These are phyloP conservation scores for Argyresthia goedartella DNA, from an alignment of 2,888 invertebrate genomes.

Conservation along the genomic window DNA sequence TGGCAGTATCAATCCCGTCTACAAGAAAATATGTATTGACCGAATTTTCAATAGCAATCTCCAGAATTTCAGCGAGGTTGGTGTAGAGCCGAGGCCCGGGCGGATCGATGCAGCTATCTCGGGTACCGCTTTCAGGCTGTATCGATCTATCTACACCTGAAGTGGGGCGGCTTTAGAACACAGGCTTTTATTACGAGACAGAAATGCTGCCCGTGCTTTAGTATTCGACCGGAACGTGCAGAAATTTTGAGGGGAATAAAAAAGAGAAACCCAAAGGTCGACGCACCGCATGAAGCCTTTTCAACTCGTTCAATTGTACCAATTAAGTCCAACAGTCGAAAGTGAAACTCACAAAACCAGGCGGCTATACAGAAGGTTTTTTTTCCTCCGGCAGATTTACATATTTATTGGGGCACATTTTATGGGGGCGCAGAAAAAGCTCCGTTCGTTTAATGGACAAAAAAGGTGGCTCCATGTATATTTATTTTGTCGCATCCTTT, in stretches of 20 bases:
- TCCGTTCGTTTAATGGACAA: conserved; percentile 66
- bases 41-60: too few species aligned
- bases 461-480: conserved; percentile 68
- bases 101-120: conserved; percentile 44
- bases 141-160: conserved; percentile 2
- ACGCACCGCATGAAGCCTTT: conserved; percentile 7
- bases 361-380: conserved; percentile 24
- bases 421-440: conserved; percentile 61
- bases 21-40: too few species aligned
- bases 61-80: neutral
- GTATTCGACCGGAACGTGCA: neutral
- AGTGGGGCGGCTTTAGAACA: neutral
- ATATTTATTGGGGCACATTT: conserved; percentile 71
- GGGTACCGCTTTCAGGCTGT: neutral
- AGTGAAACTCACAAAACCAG: conserved; percentile 58
- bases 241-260: conserved; percentile 3
- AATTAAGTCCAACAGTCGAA: conserved; percentile 55
- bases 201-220: neutral
- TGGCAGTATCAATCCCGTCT: too few species aligned
- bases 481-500: conserved; percentile 71
- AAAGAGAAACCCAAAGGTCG: conserved; percentile 4
- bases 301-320: conserved; percentile 47
- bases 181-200: neutral
- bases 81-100: conserved; percentile 25
- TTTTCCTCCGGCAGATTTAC: conserved; percentile 55